phyloP scores from a whole-genome alignment of 2,888 invertebrate species.

The Scotopteryx bipunctaria region DNA sequence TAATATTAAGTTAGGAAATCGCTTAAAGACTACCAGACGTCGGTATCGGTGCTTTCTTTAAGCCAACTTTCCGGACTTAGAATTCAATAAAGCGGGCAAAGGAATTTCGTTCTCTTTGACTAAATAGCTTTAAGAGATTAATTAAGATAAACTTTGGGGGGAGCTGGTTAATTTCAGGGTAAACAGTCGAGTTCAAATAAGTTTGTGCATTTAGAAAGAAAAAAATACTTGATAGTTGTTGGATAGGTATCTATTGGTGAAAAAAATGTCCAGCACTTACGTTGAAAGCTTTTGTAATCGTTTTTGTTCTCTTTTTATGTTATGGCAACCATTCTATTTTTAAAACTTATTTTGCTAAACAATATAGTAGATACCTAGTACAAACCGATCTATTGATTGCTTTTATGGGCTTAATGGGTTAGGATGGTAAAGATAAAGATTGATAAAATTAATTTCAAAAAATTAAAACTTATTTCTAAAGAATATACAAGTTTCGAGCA shows the following conservation, averaged over 20 bases:
- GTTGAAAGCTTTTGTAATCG: slow-evolving; percentile 2
- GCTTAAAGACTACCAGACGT: slow-evolving; percentile 68
- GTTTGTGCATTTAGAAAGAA: slow-evolving; percentile 32
- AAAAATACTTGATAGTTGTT: slow-evolving; percentile 10
- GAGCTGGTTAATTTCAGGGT: slow-evolving; percentile 62
- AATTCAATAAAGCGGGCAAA: slow-evolving; percentile 76
- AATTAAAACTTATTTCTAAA: no score
- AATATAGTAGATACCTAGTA: not conserved
- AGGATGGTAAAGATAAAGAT: no score
- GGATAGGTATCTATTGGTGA: not conserved
- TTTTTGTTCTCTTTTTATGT: not conserved
- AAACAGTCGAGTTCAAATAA: slow-evolving; percentile 57
- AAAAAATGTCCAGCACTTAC: slow-evolving; percentile 1
- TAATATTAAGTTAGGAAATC: slow-evolving; percentile 72
- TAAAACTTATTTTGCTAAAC: not conserved
- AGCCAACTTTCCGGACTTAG: slow-evolving; percentile 72
- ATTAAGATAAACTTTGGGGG: slow-evolving; percentile 69
- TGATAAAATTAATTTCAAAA: no score
- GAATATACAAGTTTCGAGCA: no score
- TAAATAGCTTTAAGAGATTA: slow-evolving; percentile 78
- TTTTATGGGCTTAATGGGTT: no score
- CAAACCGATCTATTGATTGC: no score
- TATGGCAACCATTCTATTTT: not conserved
- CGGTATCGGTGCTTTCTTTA: slow-evolving; percentile 76
- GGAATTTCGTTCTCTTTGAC: slow-evolving; percentile 78